Base-by-base conservation (phyloP, 2,797 vertebrate species). In the Mustela erminea region DNA sequence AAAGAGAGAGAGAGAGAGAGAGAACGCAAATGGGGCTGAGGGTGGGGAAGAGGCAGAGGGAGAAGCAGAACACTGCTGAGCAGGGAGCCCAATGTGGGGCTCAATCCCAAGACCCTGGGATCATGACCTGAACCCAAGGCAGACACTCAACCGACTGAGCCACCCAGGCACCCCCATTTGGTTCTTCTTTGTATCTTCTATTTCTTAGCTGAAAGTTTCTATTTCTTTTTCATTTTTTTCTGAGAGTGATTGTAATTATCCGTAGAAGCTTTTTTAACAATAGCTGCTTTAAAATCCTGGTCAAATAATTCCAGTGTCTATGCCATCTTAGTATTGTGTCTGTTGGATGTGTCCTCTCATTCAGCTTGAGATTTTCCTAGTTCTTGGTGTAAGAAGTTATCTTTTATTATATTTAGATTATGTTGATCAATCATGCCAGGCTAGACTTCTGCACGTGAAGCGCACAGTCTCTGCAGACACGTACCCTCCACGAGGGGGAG, bases 341-440 rank as follows among this genome's bases (percentile, higher is more conserved):
- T 83, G 14, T 77, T 86, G 35, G 18, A 77, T 91, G 41, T 18
- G 56, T 88, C 89, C 49, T 77, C 68, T 95, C 66, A 70, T 90
- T 52, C 11, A 86, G 72, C 18, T 84, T 88, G 83, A 83, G 12
- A 58, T 52, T 83, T 81, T 83, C n/a, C 25, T 78, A 29, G 14
- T 72, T 54, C 18, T 56, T 84, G 41, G 18, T 29, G 54, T 78
- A 78, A 70, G 7, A 75, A n/a, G 14, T 58, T 68, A 27, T 29
- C 64, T 95, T 62, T 72, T 64, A 32, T 41, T 60, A 21, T 64
- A 80, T 54, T 83, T 74, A 43, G n/a, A 27, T 89, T 9, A 52
- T 49, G 70, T 54, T 80, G 29, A 27, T 90, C 5, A 27, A 29
- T 58, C 68, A 83, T 54, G 52, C 14, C 11, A 18, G 46, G 0